Percentiles rank a stretch among this genome's conserved stretches.
Conservation (phyloP, 2,113 vertebrate genomes). For the Leptobrachium ailaonicum region DNA sequence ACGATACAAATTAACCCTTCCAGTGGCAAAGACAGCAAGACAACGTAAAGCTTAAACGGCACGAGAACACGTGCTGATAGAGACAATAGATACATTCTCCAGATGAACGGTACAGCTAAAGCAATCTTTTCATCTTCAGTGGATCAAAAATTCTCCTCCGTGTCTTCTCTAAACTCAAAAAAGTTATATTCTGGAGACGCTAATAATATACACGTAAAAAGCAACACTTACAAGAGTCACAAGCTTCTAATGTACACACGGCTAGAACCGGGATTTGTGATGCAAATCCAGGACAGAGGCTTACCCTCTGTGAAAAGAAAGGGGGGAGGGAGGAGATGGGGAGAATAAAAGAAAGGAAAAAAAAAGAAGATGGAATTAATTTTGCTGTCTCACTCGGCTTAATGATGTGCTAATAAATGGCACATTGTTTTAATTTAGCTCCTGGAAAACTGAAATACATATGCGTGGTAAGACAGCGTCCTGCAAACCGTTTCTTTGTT, state of each 20-base stretch:
- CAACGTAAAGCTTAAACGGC: too few relatives aligned
- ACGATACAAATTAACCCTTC: too few relatives aligned
- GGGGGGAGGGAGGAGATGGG: not conserved
- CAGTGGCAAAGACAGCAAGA: too few relatives aligned
- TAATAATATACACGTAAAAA: not conserved
- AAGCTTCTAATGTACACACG: not conserved
- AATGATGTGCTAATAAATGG: constrained; percentile 53
- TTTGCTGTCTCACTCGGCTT: constrained; percentile 43
- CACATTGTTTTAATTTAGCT: constrained; percentile 53
- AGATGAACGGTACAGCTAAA: too few relatives aligned
- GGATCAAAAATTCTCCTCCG: too few relatives aligned
- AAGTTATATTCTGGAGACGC: not conserved
- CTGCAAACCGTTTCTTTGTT: constrained; percentile 45
- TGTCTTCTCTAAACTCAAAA: too few relatives aligned
- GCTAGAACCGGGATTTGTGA: constrained; percentile 7
- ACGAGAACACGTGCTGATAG: too few relatives aligned
- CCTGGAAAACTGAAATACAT: constrained; percentile 3
- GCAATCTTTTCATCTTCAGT: too few relatives aligned
- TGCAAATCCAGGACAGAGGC: constrained; percentile 18
- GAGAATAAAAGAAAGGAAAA: constrained; percentile 12
- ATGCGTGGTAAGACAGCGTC: constrained; percentile 45
- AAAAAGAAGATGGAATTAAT: constrained; percentile 49
- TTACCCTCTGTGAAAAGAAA: not conserved
- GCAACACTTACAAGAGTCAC: not conserved
- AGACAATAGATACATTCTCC: too few relatives aligned